phyloP scores from a whole-genome alignment of 2,797 vertebrate species.

The Kryptopterus vitreolus region DNA sequence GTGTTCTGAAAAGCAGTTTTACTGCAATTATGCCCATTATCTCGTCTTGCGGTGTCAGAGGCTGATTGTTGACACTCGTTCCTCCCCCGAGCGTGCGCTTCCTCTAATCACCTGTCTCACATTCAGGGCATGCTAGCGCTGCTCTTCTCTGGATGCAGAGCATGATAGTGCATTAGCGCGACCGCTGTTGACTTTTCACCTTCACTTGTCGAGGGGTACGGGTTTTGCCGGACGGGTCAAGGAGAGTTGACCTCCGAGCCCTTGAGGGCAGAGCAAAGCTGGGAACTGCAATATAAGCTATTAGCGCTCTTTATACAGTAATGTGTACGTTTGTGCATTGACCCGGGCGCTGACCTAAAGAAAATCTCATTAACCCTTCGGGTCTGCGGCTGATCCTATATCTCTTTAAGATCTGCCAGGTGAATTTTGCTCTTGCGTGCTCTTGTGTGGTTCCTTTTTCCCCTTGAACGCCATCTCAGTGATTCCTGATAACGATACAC shows the following conservation, averaged over 20 bases:
- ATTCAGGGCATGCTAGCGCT: slow-evolving; percentile 57
- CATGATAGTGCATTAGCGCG: slow-evolving; percentile 63
- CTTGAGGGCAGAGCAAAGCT: not conserved
- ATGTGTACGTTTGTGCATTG: not conserved
- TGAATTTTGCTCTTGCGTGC: not conserved
- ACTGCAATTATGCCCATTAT: slow-evolving; percentile 63
- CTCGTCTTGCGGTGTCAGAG: slow-evolving; percentile 54
- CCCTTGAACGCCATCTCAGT: slow-evolving; percentile 21
- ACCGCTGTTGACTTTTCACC: slow-evolving; percentile 68
- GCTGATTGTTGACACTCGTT: slow-evolving; percentile 59
- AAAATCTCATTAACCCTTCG: not conserved
- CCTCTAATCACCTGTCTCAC: slow-evolving; percentile 68
- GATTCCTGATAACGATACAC: slow-evolving; percentile 12
- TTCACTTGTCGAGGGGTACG: slow-evolving; percentile 23
- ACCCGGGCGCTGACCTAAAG: not conserved
- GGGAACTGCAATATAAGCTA: not conserved
- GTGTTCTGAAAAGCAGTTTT: slow-evolving; percentile 58
- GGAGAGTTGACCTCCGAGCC: not conserved
- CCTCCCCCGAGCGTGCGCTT: slow-evolving; percentile 59
- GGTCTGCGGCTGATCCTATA: not conserved
- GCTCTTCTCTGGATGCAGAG: slow-evolving; percentile 53
- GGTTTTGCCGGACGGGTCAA: not conserved
- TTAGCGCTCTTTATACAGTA: not conserved
- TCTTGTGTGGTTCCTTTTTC: not conserved
- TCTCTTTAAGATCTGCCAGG: not conserved